Base-by-base conservation (phyloP, 2,888 invertebrate species). In the Caenorhabditis japonica region DNA sequence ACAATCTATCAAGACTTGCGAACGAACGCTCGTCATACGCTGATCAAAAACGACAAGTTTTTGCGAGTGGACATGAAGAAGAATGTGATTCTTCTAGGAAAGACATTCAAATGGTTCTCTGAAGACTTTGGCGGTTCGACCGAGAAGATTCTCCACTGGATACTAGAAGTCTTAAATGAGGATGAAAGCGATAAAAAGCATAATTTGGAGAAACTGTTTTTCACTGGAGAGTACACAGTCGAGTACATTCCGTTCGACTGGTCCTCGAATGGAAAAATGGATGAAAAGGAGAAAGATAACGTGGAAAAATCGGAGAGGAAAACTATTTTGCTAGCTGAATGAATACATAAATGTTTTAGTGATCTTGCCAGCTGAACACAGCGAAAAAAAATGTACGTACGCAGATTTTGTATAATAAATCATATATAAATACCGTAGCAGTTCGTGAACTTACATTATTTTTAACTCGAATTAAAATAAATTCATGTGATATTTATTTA, bases 81-180 rank as follows among this genome's bases (percentile, higher is more conserved):
- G 62, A 83, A 84, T 36, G 79, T 83, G 4, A 82, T 90, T 4
- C 79, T 83, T 39, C 81, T 90, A 13, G 88, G 89, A 13, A 86
- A 87, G 75, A 88, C 90, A 10, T 88, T 90, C 81, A 89, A 89
- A 68, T 90, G 90, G 89, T 90, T 89, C 82, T 83, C 84, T 19
- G 87, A 85, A 21, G 90, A 90, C 81, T 90, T 90, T 84, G 90
- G 88, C 17, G 77, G 75, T 5, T 77, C 75, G 0, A 58, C 70
- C 7, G 82, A 83, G 36, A 79, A 85, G 76, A 76, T 77, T n/a
- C 44, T 82, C 7, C 72, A 76, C 39, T 82, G 81, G 81, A 82
- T 83, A 21, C 34, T 79, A 15, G 70, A 78, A 10, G 52, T 73
- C 4, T 38, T 82, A n/a, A 62, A 66, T 10, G 64, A 60, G 12